Percentiles rank a stretch among this genome's conserved stretches.
phyloP scores from a whole-genome alignment of 2,888 invertebrate species.

The Rhingia campestris region DNA sequence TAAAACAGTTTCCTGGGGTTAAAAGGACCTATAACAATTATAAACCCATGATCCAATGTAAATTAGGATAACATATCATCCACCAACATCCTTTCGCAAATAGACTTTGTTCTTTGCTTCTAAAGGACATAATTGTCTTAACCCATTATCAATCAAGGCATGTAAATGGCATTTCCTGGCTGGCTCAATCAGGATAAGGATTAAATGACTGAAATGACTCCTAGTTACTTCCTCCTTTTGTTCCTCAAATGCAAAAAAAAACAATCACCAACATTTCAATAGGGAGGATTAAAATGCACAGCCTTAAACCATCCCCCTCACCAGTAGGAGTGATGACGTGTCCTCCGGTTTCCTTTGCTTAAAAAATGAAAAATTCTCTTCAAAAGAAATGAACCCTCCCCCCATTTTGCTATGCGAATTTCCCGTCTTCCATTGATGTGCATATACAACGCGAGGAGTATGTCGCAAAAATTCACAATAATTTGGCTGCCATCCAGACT shows the following conservation, averaged over 20 bases:
- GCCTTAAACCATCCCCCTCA: background rate
- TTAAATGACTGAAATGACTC: constrained; percentile 3
- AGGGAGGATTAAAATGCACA: constrained; percentile 1
- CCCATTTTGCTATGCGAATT: constrained; percentile 16
- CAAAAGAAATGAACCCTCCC: constrained; percentile 11
- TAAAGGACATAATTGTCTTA: too few relatives aligned
- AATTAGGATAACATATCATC: too few relatives aligned
- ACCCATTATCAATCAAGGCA: too few relatives aligned
- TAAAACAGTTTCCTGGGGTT: too few relatives aligned
- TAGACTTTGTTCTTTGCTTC: too few relatives aligned
- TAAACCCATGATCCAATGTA: too few relatives aligned
- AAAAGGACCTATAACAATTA: too few relatives aligned
- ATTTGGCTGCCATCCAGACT: constrained; percentile 66
- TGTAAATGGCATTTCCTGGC: too few relatives aligned
- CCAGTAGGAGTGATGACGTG: constrained; percentile 24
- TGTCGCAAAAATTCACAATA: constrained; percentile 46
- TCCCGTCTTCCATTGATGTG: constrained; percentile 37
- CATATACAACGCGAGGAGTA: constrained; percentile 21
- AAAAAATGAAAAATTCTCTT: constrained; percentile 19
- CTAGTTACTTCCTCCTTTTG: background rate
- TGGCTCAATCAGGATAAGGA: background rate
- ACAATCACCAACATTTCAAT: background rate
- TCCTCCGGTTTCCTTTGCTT: constrained; percentile 13
- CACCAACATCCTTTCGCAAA: too few relatives aligned
- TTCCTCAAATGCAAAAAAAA: background rate